Percentiles rank a stretch among this genome's conserved stretches.
Conservation (phyloP, 2,113 vertebrate species). For the Amblyopsis rosae region DNA sequence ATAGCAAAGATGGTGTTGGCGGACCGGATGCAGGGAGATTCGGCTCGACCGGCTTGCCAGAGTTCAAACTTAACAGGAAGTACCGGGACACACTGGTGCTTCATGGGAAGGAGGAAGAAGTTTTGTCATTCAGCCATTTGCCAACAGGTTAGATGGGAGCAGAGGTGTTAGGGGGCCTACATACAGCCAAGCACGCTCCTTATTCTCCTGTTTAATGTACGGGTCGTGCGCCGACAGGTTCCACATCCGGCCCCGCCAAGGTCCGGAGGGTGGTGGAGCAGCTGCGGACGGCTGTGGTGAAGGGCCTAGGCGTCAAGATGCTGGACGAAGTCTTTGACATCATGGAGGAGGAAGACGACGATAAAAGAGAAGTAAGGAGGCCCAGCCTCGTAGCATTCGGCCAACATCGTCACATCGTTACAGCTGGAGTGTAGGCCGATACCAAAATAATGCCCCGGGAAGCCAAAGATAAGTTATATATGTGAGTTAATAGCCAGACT, state of each 20-base stretch:
- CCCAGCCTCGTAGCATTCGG: not conserved
- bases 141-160: constrained; percentile 77
- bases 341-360: constrained; percentile 91
- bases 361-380: constrained; percentile 83
- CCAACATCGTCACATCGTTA: not conserved
- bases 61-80: constrained; percentile 87
- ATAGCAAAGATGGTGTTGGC: constrained; percentile 72
- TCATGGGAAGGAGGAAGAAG: constrained; percentile 85
- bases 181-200: constrained; percentile 1
- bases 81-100: constrained; percentile 92
- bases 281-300: constrained; percentile 88
- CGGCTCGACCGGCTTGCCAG: constrained; percentile 63
- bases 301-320: constrained; percentile 89
- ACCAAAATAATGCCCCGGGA: no score
- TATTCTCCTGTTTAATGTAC: not conserved
- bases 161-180: not conserved
- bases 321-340: constrained; percentile 87
- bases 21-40: constrained; percentile 43
- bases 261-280: constrained; percentile 88
- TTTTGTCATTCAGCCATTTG: constrained; percentile 79
- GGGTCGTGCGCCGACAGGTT: constrained; percentile 60
- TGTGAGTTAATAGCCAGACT: no score
- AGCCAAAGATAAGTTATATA: no score
- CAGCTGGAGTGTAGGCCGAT: not conserved
- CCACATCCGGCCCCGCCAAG: constrained; percentile 84